phyloP scores from a whole-genome alignment of 2,888 invertebrate species.

The Sinelater perroti region DNA sequence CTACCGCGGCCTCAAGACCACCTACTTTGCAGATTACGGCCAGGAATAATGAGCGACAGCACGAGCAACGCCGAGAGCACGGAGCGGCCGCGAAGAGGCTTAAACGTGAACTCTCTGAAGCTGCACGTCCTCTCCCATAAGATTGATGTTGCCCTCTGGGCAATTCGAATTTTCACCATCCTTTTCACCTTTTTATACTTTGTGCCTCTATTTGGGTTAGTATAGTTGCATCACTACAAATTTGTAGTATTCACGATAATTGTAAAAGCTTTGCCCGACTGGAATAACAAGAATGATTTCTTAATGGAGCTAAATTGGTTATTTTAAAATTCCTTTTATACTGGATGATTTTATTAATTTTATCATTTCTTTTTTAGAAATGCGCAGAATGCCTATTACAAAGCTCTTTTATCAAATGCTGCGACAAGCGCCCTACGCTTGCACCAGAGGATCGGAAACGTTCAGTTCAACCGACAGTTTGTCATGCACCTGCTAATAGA shows the following conservation, averaged over 20 bases:
- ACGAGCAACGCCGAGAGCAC: not conserved
- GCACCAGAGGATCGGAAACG: slow-evolving; percentile 90
- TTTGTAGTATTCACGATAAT: not conserved
- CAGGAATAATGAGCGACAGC: slow-evolving; percentile 7
- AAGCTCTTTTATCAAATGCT: slow-evolving; percentile 91
- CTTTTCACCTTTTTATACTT: slow-evolving; percentile 85
- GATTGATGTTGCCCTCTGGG: slow-evolving; percentile 88
- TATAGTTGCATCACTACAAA: slow-evolving; percentile 43
- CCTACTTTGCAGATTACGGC: slow-evolving; percentile 1
- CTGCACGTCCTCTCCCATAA: slow-evolving; percentile 82
- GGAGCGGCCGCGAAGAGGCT: slow-evolving; percentile 61
- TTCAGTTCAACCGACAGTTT: slow-evolving; percentile 85
- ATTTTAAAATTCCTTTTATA: no score
- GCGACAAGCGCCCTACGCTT: slow-evolving; percentile 94
- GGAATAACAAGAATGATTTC: not conserved
- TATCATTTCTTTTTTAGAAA: slow-evolving; percentile 63
- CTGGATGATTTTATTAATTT: slow-evolving; percentile 20
- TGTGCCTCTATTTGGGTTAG: slow-evolving; percentile 89
- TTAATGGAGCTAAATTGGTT: not conserved
- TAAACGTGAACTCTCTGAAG: slow-evolving; percentile 68
- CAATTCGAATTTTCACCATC: slow-evolving; percentile 84
- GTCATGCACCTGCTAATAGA: slow-evolving; percentile 82
- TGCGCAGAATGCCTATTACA: slow-evolving; percentile 85
- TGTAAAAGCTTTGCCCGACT: no score
- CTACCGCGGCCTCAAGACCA: no score